Evolutionary conservation across 2,113 vertebrate species (phyloP).

Genomic region (Paramisgurnus dabryanus): DNA sequence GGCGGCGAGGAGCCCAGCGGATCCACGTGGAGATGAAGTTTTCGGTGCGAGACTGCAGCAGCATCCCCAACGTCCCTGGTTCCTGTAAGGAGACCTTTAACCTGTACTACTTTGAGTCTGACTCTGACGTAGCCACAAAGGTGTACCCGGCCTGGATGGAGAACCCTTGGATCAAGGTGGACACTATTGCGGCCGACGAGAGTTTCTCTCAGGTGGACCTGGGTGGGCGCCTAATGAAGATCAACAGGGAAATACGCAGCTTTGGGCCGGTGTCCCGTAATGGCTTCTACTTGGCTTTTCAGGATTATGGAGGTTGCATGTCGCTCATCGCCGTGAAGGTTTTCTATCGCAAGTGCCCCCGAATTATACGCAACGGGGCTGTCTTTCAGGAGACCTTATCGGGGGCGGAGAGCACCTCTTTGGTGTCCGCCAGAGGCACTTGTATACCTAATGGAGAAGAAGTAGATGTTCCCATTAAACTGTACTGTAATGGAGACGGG

Average conservation of each 20-base stretch:
- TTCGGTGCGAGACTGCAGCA: constrained; percentile 94
- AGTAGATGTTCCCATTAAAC: constrained; percentile 94
- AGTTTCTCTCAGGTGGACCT: constrained; percentile 97
- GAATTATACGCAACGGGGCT: constrained; percentile 85
- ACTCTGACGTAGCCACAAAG: constrained; percentile 85
- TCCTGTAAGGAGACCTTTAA: constrained; percentile 99
- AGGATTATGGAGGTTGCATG: constrained; percentile 97
- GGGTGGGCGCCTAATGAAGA: constrained; percentile 93
- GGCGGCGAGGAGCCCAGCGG: constrained; percentile 85
- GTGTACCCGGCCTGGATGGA: constrained; percentile 92
- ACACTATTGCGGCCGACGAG: constrained; percentile 93
- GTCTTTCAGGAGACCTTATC: constrained; percentile 93
- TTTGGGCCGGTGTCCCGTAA: constrained; percentile 91
- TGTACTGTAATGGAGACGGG: constrained; percentile 94
- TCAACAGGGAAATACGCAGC: constrained; percentile 93
- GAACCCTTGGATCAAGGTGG: constrained; percentile 95
- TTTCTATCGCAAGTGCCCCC: constrained; percentile 93
- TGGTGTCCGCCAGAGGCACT: constrained; percentile 88
- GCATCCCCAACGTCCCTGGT: constrained; percentile 92
- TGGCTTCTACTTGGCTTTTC: constrained; percentile 95
- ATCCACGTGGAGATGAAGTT: constrained; percentile 98
- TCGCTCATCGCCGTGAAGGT: constrained; percentile 91
- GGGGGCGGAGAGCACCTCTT: constrained; percentile 92
- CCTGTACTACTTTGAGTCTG: constrained; percentile 91
- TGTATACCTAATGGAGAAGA: constrained; percentile 92